Evolutionary conservation across 2,797 vertebrate species (phyloP).

Genomic region (Diplodus puntazzo): DNA sequence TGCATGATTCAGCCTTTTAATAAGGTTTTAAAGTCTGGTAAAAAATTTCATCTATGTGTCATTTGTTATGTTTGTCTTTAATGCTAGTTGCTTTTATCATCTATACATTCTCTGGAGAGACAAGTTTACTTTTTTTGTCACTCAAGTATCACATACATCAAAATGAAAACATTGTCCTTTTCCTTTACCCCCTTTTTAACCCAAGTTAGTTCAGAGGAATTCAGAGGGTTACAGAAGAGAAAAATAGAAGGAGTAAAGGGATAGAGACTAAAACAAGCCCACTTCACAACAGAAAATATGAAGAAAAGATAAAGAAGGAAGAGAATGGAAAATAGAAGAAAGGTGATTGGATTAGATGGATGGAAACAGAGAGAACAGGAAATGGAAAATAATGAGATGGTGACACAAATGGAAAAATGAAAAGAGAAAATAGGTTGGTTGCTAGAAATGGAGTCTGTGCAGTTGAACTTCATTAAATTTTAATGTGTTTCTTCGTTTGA

Average conservation of each 20-base stretch:
- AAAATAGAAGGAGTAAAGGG: neutral
- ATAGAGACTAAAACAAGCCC: neutral
- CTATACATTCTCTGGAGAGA: neutral
- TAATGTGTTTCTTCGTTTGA: slow-evolving; percentile 43
- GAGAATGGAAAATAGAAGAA: slow-evolving; percentile 6
- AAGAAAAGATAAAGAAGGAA: neutral
- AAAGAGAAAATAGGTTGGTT: slow-evolving; percentile 7
- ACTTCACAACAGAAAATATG: too few species aligned
- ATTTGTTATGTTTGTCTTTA: neutral
- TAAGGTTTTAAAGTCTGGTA: neutral
- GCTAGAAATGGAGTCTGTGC: slow-evolving; percentile 11
- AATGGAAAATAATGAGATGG: slow-evolving; percentile 33
- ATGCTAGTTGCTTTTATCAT: neutral
- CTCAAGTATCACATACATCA: neutral
- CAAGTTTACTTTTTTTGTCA: neutral
- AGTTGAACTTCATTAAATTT: slow-evolving; percentile 38
- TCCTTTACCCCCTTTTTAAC: too few species aligned
- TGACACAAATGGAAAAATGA: slow-evolving; percentile 15
- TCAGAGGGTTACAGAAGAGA: neutral
- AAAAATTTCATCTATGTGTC: neutral
- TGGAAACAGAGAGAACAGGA: slow-evolving; percentile 36
- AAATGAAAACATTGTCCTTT: neutral
- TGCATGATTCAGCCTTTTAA: neutral
- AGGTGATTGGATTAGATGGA: slow-evolving; percentile 5
- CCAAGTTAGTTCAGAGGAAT: too few species aligned